Conservation (phyloP, 1,140 invertebrate species). For the Heliconius congener region DNA sequence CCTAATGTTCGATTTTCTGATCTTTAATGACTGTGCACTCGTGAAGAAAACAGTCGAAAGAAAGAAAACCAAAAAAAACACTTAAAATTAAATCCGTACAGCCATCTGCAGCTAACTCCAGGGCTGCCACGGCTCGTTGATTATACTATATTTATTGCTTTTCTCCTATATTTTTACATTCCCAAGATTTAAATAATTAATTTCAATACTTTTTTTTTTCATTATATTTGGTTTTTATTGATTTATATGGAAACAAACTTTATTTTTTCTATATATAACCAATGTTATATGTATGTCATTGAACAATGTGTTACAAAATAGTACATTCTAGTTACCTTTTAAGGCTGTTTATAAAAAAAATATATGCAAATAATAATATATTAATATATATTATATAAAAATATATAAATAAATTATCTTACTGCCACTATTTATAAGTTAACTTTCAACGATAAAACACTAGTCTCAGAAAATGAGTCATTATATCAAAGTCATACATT, state of each 20-base stretch:
- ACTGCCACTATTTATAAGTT: conserved; percentile 10
- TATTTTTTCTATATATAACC: not conserved
- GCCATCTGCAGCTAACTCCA: no score
- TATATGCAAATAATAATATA: not conserved
- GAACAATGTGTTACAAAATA: not conserved
- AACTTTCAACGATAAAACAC: not conserved
- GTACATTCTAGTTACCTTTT: conserved; percentile 8
- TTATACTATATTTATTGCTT: no score
- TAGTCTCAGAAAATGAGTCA: conserved; percentile 1
- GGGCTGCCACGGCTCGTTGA: no score
- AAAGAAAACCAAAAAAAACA: no score
- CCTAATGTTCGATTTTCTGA: no score
- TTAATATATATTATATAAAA: not conserved
- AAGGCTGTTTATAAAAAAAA: conserved; percentile 6
- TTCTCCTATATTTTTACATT: no score
- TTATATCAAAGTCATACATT: not conserved
- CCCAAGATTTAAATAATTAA: no score
- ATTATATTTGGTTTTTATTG: no score
- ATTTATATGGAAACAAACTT: not conserved
- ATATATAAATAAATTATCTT: not conserved
- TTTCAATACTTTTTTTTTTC: no score
- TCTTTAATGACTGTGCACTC: no score
- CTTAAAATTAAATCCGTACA: no score
- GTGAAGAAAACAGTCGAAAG: no score
- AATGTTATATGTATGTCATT: not conserved